Percentiles rank a stretch among this genome's conserved stretches.
phyloP scores from a whole-genome alignment of 2,113 vertebrate species.

The Platycercus adscitus region DNA sequence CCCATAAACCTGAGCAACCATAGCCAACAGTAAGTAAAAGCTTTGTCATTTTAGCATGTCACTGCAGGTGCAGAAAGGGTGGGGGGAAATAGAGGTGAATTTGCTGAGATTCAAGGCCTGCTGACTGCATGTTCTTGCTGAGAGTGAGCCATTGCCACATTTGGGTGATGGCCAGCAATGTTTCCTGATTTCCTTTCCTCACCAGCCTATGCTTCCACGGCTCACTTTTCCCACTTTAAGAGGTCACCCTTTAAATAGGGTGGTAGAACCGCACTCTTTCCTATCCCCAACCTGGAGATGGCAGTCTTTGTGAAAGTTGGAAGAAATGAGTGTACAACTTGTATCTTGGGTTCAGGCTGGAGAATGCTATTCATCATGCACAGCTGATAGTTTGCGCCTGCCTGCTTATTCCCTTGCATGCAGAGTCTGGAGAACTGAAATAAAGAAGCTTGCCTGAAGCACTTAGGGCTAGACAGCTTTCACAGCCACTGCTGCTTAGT shows the following conservation, averaged over 20 bases:
- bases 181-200: not conserved
- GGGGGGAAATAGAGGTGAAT: not conserved
- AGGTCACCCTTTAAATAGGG: not conserved
- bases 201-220: not conserved
- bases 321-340: not conserved
- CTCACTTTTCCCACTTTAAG: not conserved
- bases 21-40: not conserved
- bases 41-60: not conserved
- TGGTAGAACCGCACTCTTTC: not conserved
- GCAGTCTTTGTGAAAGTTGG: not conserved
- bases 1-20: not conserved
- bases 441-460: not conserved
- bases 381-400: not conserved
- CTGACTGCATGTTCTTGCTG: not conserved
- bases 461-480: not conserved
- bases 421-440: not conserved
- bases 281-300: not conserved
- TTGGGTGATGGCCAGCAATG: not conserved
- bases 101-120: not conserved
- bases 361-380: not conserved
- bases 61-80: not conserved
- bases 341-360: not conserved
- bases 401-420: not conserved
- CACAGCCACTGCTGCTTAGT: too few species aligned
- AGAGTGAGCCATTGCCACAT: not conserved